Evolutionary conservation across 1,140 invertebrate genomes (phyloP).

Genomic region (Sweltsa coloradensis): DNA sequence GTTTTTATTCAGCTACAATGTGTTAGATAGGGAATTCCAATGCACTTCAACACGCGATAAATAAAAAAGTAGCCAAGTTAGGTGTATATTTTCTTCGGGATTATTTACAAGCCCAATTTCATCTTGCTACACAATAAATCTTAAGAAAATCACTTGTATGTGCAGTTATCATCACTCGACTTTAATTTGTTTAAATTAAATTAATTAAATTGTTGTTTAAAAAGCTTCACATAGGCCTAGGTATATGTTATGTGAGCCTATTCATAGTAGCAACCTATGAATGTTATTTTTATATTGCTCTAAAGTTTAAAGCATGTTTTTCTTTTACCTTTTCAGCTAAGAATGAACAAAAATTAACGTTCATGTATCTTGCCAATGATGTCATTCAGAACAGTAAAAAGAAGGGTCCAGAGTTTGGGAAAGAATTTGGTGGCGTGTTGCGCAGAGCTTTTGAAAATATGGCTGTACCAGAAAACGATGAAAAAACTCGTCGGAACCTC

Average conservation of each 20-base stretch:
- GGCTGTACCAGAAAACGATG: slow-evolving; percentile 49
- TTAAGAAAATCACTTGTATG: background rate
- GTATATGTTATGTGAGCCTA: background rate
- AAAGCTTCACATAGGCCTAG: background rate
- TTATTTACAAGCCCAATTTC: too few relatives aligned
- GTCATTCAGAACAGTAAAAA: slow-evolving; percentile 97
- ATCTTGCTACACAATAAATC: too few relatives aligned
- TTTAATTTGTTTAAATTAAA: background rate
- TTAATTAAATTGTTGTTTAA: background rate
- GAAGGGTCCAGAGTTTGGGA: slow-evolving; percentile 91
- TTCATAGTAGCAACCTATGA: background rate
- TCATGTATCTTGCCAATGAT: slow-evolving; percentile 97
- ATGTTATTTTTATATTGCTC: background rate
- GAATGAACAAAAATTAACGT: slow-evolving; percentile 75
- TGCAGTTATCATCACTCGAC: too few relatives aligned
- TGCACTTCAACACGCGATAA: too few relatives aligned
- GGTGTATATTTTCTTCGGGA: too few relatives aligned
- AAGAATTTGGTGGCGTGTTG: slow-evolving; percentile 65
- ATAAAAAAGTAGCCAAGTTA: too few relatives aligned
- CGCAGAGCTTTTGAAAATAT: slow-evolving; percentile 73
- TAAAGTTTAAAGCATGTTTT: slow-evolving; percentile 1
- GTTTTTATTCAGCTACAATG: too few relatives aligned
- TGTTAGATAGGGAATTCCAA: too few relatives aligned
- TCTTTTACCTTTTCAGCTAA: slow-evolving; percentile 53
- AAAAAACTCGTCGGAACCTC: slow-evolving; percentile 65